phyloP scores from a whole-genome alignment of 2,888 invertebrate species.

The Leucophenga maculata region DNA sequence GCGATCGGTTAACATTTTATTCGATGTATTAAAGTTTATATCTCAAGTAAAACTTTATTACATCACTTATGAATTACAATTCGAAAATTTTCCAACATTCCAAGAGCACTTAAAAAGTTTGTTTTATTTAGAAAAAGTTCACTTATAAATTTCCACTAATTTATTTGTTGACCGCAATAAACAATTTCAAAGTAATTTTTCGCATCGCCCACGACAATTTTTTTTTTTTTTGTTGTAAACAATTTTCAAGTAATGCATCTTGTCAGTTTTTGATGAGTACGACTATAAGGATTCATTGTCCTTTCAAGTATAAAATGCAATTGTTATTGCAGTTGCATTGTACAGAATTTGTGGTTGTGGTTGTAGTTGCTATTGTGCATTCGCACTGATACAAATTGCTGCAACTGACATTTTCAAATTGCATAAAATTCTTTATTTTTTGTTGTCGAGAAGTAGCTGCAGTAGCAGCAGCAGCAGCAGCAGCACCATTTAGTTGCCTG shows the following conservation, averaged over 20 bases:
- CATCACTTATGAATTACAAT: no score
- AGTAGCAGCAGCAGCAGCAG: no score
- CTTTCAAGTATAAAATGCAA: neutral
- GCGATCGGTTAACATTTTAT: no score
- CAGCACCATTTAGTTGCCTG: neutral
- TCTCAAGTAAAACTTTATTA: no score
- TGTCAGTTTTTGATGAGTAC: neutral
- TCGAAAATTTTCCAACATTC: no score
- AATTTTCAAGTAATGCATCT: slow-evolving; percentile 6
- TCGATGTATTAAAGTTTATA: no score
- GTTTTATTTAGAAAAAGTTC: no score
- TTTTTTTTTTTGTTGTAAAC: neutral
- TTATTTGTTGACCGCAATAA: neutral
- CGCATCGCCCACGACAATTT: no score
- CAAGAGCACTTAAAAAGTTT: no score
- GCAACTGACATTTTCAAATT: slow-evolving; percentile 27
- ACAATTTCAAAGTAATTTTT: neutral
- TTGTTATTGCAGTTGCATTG: neutral
- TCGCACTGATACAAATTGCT: slow-evolving; percentile 3
- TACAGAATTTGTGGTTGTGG: neutral
- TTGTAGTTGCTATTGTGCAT: no score
- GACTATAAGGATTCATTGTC: neutral
- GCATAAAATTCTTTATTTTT: slow-evolving; percentile 10
- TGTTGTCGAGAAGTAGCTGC: neutral
- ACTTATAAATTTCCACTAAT: slow-evolving; percentile 1